A percentile compares a stretch with the other conserved stretches of the same genome.
Conservation (phyloP, 2,797 vertebrate species). For the Myotis vivesi region DNA sequence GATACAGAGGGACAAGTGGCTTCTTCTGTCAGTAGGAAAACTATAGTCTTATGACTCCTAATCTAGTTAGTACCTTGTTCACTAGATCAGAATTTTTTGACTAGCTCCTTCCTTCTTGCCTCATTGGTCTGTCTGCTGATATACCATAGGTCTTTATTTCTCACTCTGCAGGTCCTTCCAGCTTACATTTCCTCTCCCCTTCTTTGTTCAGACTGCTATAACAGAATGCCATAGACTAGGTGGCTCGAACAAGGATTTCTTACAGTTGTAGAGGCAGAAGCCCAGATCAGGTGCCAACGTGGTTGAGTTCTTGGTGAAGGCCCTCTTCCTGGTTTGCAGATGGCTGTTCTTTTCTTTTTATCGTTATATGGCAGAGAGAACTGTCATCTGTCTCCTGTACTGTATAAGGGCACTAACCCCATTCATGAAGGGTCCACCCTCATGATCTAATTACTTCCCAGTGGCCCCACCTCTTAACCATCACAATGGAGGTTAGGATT, state of each 20-base stretch:
- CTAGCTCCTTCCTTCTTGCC: not conserved
- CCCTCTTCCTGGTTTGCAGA: not conserved
- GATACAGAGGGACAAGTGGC: not conserved
- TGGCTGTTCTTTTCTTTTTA: not conserved
- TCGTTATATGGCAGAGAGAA: not conserved
- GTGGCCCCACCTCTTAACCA: not conserved
- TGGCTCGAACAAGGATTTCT: not conserved
- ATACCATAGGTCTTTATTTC: not conserved
- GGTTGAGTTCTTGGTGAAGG: not conserved
- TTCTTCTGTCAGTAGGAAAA: not conserved
- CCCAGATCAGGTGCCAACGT: not conserved
- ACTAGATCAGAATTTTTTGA: not conserved
- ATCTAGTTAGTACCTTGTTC: not conserved
- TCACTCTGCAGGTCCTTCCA: not conserved
- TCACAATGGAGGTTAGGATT: not conserved
- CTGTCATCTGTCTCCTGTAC: not conserved
- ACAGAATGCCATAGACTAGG: not conserved
- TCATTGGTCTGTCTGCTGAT: not conserved
- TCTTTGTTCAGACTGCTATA: not conserved
- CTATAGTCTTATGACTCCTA: not conserved
- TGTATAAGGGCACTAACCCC: not conserved
- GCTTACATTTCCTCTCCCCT: not conserved
- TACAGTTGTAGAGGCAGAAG: not conserved
- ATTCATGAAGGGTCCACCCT: not conserved
- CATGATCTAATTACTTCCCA: not conserved